These are phyloP conservation scores for Pithecia hirsuta DNA, from an alignment of 2,797 vertebrate genomes.

Conservation along the genomic window DNA sequence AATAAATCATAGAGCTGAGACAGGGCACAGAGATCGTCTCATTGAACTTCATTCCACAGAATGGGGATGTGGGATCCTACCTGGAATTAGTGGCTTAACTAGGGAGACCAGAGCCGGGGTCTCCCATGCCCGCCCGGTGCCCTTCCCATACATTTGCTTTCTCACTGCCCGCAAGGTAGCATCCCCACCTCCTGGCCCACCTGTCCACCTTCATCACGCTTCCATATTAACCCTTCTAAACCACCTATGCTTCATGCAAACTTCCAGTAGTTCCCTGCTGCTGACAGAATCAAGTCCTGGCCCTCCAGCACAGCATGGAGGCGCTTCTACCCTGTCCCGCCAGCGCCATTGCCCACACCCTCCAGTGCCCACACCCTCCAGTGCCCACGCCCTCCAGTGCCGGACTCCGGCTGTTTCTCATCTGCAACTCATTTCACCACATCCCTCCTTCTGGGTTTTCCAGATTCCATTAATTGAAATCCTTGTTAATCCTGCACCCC, in stretches of 20 bases:
- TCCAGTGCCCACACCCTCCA: accelerated
- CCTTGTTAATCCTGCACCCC: not conserved
- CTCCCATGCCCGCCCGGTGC: too few relatives aligned
- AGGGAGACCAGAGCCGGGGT: not conserved
- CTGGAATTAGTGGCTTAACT: not conserved
- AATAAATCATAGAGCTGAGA: not conserved
- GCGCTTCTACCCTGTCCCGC: too few relatives aligned
- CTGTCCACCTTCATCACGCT: not conserved
- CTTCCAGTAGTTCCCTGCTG: not conserved
- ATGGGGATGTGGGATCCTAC: not conserved
- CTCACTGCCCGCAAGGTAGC: accelerated
- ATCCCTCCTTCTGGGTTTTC: not conserved
- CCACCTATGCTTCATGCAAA: not conserved
- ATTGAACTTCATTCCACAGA: not conserved
- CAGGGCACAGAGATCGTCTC: not conserved
- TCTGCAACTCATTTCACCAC: too few relatives aligned
- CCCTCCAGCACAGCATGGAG: not conserved
- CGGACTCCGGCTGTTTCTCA: accelerated
- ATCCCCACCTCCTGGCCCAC: not conserved
- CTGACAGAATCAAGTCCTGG: not conserved
- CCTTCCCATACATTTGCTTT: not conserved
- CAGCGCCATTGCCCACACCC: accelerated
- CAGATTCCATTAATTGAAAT: not conserved
- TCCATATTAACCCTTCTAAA: not conserved
- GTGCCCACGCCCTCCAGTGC: accelerated